Evolutionary conservation across 2,888 invertebrate species (phyloP), one percentile per base, ranked within the genome.

Genomic region (Alitta virens): DNA sequence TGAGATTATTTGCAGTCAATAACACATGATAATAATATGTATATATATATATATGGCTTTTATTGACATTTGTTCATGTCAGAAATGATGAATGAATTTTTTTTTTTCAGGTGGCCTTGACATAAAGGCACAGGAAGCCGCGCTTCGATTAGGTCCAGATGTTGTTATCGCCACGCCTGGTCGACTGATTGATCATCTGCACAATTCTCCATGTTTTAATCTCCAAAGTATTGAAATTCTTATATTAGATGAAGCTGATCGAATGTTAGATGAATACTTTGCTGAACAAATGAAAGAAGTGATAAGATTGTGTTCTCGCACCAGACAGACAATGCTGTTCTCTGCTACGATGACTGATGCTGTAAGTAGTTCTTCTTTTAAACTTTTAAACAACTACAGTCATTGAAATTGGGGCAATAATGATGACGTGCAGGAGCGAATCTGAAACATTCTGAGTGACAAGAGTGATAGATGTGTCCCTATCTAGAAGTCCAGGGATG

Each of bases 311-410:
- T 98, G 98, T 82, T 88, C 94, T 0, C 87, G 89, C 62, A 92
- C 90, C 18, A 86, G 97, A 12, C 98, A 99, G 83, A 98, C 96
- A 0, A 91, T 99, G 88, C 84, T 99, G 63, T 98, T 98, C 85
- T 98, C 98, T 0, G 99, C 99, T 40, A 99, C 99, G 16, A 98
- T 99, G 97, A 95, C 95, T n/a, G 97, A 97, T 60, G 89, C 92
- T 82, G 97, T 97, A 63, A 66, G 68, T 60, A n/a, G n/a, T n/a
- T n/a, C n/a, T n/a, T n/a, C n/a, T n/a, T n/a, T n/a, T n/a, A n/a
- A n/a, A n/a, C n/a, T n/a, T n/a, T n/a, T n/a, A n/a, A n/a, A n/a
- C n/a, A n/a, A n/a, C n/a, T n/a, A n/a, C n/a, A n/a, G n/a, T n/a
- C n/a, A n/a, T n/a, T n/a, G n/a, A n/a, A n/a, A n/a, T n/a, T n/a